phyloP scores from a whole-genome alignment of 2,113 vertebrate genomes.

The Malurus alboscapulatus region DNA sequence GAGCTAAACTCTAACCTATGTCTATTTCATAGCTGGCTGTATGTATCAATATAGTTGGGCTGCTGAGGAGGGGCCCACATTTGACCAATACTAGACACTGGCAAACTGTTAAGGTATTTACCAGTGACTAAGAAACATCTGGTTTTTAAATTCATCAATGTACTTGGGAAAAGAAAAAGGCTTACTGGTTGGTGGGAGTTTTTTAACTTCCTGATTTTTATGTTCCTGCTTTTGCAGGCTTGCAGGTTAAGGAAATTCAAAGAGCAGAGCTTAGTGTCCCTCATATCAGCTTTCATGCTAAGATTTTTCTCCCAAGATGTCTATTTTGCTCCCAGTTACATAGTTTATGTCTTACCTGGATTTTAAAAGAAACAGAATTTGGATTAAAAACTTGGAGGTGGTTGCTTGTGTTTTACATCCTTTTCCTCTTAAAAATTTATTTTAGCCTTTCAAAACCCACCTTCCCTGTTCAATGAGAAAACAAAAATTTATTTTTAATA shows the following conservation, averaged over 20 bases:
- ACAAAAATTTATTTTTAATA: not conserved
- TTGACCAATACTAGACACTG: not conserved
- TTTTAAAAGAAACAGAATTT: not conserved
- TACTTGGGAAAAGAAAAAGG: not conserved
- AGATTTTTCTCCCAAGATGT: not conserved
- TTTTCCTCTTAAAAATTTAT: not conserved
- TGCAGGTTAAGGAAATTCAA: not conserved
- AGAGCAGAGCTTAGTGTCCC: not conserved
- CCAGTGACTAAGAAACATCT: not conserved
- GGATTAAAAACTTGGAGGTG: not conserved
- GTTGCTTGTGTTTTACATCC: fast-evolving
- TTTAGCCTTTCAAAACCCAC: not conserved
- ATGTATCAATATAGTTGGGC: not conserved
- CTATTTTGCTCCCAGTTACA: not conserved
- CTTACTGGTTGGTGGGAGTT: not conserved
- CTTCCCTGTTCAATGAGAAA: not conserved
- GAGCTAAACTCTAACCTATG: not conserved
- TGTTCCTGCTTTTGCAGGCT: not conserved
- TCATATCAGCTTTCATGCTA: not conserved
- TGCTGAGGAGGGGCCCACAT: not conserved
- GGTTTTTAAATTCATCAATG: fast-evolving
- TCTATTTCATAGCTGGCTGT: not conserved
- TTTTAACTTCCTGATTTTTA: not conserved
- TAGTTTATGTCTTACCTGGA: not conserved
- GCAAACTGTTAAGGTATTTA: not conserved